Evolutionary conservation across 2,113 vertebrate genomes (phyloP).

Genomic region (Xyliphius kryptos): DNA sequence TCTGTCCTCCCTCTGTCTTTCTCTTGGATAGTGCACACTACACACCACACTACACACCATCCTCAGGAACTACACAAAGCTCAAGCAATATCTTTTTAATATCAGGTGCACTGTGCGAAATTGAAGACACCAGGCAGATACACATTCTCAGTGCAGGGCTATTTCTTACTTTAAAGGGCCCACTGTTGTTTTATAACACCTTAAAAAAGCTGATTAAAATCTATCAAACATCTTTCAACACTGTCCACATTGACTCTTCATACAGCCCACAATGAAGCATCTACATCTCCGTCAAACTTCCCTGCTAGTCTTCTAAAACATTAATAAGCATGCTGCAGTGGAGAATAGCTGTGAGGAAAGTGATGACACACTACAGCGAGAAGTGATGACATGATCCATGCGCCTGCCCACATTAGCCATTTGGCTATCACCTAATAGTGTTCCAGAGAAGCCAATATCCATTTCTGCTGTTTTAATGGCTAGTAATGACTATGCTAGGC

Average conservation of each 20-base stretch:
- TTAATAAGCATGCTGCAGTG: slow-evolving; percentile 27
- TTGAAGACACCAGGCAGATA: no score
- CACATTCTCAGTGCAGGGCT: no score
- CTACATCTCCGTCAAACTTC: slow-evolving; percentile 10
- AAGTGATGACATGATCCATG: slow-evolving; percentile 40
- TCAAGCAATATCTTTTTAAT: neutral
- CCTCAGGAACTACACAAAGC: slow-evolving; percentile 15
- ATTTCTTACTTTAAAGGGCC: no score
- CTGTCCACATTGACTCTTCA: neutral
- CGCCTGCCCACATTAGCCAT: slow-evolving; percentile 13
- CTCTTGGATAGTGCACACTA: neutral
- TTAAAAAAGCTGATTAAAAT: slow-evolving; percentile 4
- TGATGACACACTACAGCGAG: slow-evolving; percentile 28
- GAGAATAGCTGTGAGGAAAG: slow-evolving; percentile 13
- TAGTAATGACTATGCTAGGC: slow-evolving; percentile 3
- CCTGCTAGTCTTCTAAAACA: slow-evolving; percentile 18
- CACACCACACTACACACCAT: no score
- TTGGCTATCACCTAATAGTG: slow-evolving; percentile 20
- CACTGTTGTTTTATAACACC: neutral
- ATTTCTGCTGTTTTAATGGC: slow-evolving; percentile 22
- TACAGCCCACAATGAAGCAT: slow-evolving; percentile 1
- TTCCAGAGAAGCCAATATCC: neutral
- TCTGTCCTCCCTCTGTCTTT: neutral
- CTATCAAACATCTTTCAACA: neutral
- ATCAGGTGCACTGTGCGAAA: neutral